phyloP scores from a whole-genome alignment of 1,140 invertebrate species.

The Frieseomelitta varia region DNA sequence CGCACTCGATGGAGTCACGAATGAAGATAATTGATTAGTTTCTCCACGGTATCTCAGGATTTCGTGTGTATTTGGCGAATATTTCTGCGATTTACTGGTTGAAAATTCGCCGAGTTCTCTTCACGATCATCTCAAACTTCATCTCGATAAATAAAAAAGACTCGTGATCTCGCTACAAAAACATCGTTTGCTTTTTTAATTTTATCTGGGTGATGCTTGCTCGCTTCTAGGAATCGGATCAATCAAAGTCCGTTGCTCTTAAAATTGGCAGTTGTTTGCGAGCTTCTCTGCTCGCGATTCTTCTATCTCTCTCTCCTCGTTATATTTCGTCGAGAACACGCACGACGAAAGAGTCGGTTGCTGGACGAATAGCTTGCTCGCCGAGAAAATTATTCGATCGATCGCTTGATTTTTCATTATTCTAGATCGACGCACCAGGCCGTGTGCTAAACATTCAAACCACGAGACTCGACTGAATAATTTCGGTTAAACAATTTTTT shows the following conservation, averaged over 20 bases:
- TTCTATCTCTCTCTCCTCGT: background rate
- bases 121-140: background rate
- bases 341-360: conserved; percentile 20
- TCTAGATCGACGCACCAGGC: background rate
- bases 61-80: background rate
- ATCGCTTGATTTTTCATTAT: background rate
- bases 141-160: background rate
- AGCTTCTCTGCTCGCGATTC: conserved; percentile 6
- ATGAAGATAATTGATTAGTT: background rate
- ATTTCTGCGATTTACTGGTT: too few relatives aligned
- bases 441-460: background rate
- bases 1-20: conserved; percentile 26
- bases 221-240: background rate
- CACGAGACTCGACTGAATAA: background rate
- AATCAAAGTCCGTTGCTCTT: background rate
- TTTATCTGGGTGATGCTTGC: background rate
- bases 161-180: background rate
- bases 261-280: conserved; percentile 31
- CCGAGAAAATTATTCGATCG: background rate
- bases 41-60: too few relatives aligned
- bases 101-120: background rate
- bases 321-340: background rate
- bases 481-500: background rate
- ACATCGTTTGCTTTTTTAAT: background rate
- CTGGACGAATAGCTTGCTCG: background rate